phyloP scores from a whole-genome alignment of 1,140 invertebrate species.

The Pogonognathellus flavescens region DNA sequence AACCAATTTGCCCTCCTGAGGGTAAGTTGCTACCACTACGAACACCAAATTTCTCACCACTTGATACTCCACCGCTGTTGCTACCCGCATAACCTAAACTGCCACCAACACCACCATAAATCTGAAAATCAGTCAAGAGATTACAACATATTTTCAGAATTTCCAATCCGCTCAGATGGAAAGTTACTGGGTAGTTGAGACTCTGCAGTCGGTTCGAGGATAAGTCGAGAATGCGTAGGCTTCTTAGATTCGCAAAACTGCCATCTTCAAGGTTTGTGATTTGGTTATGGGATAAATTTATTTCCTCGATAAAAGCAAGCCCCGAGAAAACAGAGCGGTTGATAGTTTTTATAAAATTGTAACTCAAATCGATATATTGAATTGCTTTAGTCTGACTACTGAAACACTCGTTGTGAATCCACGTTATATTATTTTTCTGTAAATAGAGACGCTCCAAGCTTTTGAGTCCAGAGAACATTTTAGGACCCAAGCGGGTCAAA shows the following conservation, averaged over 20 bases:
- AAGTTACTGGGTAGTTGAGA: constrained; percentile 71
- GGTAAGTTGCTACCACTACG: constrained; percentile 73
- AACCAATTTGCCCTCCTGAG: constrained; percentile 72
- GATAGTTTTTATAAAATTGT: constrained; percentile 78
- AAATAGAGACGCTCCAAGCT: constrained; percentile 63
- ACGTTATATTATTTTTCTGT: constrained; percentile 64
- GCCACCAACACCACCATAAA: constrained; percentile 39
- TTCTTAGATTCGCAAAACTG: constrained; percentile 75
- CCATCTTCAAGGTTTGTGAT: constrained; percentile 73
- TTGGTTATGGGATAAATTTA: constrained; percentile 69
- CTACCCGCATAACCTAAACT: constrained; percentile 34
- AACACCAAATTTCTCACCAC: constrained; percentile 71
- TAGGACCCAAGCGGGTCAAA: constrained; percentile 68
- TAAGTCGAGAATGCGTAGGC: constrained; percentile 76
- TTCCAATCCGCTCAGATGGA: constrained; percentile 68
- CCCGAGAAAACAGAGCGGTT: constrained; percentile 77
- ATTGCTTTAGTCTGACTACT: constrained; percentile 62
- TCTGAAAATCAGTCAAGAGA: constrained; percentile 60
- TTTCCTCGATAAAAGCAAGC: constrained; percentile 80
- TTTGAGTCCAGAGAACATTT: constrained; percentile 66
- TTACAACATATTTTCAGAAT: constrained; percentile 67
- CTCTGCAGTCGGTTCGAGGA: constrained; percentile 75
- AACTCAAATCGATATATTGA: constrained; percentile 78
- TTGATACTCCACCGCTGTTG: constrained; percentile 73
- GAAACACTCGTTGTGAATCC: constrained; percentile 62